Evolutionary conservation across 2,888 invertebrate species (phyloP).

Genomic region (Catocala fraxini): DNA sequence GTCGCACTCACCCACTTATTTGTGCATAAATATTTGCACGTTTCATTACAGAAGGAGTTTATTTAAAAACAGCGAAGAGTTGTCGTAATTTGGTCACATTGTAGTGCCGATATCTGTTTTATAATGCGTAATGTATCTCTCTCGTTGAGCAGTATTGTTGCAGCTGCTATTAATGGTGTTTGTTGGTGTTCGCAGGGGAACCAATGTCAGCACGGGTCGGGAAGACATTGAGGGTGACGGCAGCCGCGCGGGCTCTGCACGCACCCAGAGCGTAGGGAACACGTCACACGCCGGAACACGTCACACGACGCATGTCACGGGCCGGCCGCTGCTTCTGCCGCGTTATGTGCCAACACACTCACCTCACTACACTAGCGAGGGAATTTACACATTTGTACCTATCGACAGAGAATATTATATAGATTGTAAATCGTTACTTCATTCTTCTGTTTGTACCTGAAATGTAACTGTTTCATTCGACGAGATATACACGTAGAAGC

Average conservation of each 20-base stretch:
- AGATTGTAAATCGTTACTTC: conserved; percentile 48
- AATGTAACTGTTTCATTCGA: conserved; percentile 43
- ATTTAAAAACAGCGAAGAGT: too few species aligned
- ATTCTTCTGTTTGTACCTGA: conserved; percentile 56
- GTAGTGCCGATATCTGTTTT: too few species aligned
- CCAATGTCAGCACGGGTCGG: conserved; percentile 84
- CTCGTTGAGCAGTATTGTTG: too few species aligned
- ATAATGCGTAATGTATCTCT: too few species aligned
- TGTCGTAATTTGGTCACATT: too few species aligned
- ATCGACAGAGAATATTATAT: conserved; percentile 49
- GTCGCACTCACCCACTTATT: too few species aligned
- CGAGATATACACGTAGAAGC: conserved; percentile 42
- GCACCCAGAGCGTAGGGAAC: conserved; percentile 62
- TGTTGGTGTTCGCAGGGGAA: conserved; percentile 68
- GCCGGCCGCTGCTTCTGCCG: conserved; percentile 41
- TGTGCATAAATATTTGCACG: too few species aligned
- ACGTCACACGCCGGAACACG: conserved; percentile 19
- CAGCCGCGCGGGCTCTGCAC: conserved; percentile 48
- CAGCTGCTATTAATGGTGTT: not conserved
- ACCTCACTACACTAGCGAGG: conserved; percentile 49
- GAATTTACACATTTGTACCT: conserved; percentile 53
- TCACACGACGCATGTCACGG: conserved; percentile 26
- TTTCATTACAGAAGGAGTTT: too few species aligned
- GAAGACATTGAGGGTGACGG: conserved; percentile 77
- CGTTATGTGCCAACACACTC: conserved; percentile 53